A percentile compares a stretch with the other conserved stretches of the same genome.
These are phyloP conservation scores for Myiozetetes cayanensis DNA, from an alignment of 2,113 vertebrate species.

Conservation along the genomic window DNA sequence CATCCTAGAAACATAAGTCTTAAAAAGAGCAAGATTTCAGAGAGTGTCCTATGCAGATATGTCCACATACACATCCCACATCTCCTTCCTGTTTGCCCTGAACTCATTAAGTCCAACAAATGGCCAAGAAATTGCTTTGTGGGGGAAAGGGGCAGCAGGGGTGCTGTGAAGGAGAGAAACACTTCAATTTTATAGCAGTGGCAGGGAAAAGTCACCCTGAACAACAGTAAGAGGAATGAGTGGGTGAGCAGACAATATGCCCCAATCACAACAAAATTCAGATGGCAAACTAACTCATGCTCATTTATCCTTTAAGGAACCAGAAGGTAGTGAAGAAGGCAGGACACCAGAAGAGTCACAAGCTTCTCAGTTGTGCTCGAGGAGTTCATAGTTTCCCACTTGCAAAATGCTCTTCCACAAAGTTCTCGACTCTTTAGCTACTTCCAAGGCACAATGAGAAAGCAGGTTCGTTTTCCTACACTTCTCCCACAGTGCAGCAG, in stretches of 20 bases:
- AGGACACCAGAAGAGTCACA: not conserved
- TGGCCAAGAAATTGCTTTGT: not conserved
- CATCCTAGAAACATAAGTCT: not conserved
- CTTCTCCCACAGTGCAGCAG: not conserved
- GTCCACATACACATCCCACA: not conserved
- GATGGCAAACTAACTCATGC: not conserved
- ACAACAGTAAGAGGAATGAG: accelerated
- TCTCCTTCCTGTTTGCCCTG: not conserved
- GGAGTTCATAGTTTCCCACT: not conserved
- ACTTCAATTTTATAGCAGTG: not conserved
- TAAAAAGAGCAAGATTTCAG: not conserved
- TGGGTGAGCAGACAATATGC: not conserved
- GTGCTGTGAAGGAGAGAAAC: not conserved
- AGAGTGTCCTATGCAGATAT: not conserved
- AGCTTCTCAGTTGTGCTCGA: not conserved
- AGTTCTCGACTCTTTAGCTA: not conserved
- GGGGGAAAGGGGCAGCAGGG: not conserved
- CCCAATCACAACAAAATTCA: not conserved
- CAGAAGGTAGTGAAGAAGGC: not conserved
- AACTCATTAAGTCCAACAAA: not conserved
- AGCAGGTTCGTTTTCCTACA: not conserved
- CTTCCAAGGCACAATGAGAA: not conserved
- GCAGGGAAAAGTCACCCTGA: not conserved
- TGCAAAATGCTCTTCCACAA: not conserved
- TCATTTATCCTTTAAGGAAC: not conserved